A percentile compares a stretch with the other conserved stretches of the same genome.
Conservation (phyloP, 2,888 invertebrate genomes). For the Lutraria lutraria region DNA sequence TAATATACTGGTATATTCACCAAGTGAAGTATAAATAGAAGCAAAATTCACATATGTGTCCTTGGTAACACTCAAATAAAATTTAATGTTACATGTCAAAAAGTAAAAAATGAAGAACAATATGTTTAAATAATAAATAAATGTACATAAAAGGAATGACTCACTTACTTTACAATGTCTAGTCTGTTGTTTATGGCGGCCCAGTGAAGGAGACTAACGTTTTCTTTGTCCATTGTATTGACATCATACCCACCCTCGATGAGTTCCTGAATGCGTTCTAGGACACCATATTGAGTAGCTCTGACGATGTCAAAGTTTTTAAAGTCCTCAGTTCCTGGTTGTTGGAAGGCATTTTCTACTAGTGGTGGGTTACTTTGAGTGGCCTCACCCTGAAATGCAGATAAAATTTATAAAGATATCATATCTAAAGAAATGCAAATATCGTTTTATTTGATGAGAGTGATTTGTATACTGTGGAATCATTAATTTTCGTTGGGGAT, state of each 20-base stretch:
- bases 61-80: too few relatives aligned
- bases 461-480: too few relatives aligned
- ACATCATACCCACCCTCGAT: conserved; percentile 96
- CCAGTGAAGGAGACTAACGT: conserved; percentile 99
- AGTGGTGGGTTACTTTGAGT: conserved; percentile 39
- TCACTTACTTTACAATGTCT: conserved; percentile 92
- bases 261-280: conserved; percentile 90
- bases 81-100: too few relatives aligned
- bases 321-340: conserved; percentile 77
- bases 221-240: conserved; percentile 97
- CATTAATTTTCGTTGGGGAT: too few relatives aligned
- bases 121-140: too few relatives aligned
- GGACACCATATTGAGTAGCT: conserved; percentile 96
- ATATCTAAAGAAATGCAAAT: too few relatives aligned
- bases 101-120: too few relatives aligned
- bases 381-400: conserved; percentile 39
- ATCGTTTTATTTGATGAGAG: too few relatives aligned
- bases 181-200: conserved; percentile 98
- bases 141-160: background rate
- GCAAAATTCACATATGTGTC: too few relatives aligned
- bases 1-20: too few relatives aligned
- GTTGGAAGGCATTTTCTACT: conserved; percentile 53
- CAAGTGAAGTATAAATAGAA: too few relatives aligned
- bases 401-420: background rate
- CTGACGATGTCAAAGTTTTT: conserved; percentile 84